Evolutionary conservation across 1,140 invertebrate species (phyloP), one percentile per base, ranked within the genome.

Genomic region (Coelopa frigida): DNA sequence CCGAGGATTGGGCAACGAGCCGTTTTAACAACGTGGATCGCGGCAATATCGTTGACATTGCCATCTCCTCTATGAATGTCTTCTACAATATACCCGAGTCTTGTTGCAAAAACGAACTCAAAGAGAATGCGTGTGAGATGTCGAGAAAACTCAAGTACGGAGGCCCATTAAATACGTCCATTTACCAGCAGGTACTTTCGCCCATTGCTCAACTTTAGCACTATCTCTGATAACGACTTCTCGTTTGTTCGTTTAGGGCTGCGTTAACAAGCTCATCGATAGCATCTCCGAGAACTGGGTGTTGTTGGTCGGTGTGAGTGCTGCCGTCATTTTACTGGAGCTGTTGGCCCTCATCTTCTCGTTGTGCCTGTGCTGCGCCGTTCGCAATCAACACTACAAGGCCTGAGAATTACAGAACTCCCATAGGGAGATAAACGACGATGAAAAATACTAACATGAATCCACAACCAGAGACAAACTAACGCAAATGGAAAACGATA

Each of bases 331-430:
- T 26, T 70, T 80, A 12, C 50, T 84, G 48, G 80, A 90, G 72
- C 66, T 88, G 35, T 59, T 90, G 21, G 85, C 85, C 26, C 74
- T 91, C 54, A 79, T 87, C 37, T 87, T 89, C 56, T 82, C 86
- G 2, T 72, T 89, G 57, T 77, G 87, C 51, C 72, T 90, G 15
- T 87, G 85, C 60, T 89, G 84, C 68, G 81, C 84, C 21, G 80
- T 87, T 49, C 77, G 78, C 50, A 74, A 76, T 47, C 76, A 82
- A 52, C 73, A 79, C 57, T 83, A 83, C 68, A 85, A 85, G 70
- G 80, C 79, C 72, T 85, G 81, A 78, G 62, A 63, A 64, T 66
- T 66, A 66, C 62, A 53, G 62, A 66, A 66, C 51, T 66, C 62
- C 62, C 62, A 66, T 53, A 61, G 62, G 62, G 62, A 66, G 61